These are phyloP conservation scores for Torymus auratus DNA, from an alignment of 2,888 invertebrate genomes.

Conservation along the genomic window DNA sequence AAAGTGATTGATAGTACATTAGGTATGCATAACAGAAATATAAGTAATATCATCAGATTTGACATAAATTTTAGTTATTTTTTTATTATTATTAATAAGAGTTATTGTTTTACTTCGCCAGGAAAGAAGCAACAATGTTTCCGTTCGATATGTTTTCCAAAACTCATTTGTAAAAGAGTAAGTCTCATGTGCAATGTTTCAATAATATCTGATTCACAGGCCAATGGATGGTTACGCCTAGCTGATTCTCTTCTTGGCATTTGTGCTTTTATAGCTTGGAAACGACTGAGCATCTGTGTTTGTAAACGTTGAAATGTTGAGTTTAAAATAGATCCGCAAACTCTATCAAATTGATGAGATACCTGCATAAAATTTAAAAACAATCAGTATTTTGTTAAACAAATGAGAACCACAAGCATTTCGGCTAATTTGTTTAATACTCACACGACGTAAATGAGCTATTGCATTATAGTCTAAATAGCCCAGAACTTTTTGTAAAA, in stretches of 20 bases:
- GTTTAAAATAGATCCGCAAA: constrained; percentile 88
- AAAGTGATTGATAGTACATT: constrained; percentile 58
- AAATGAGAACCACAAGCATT: constrained; percentile 3
- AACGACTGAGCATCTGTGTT: constrained; percentile 89
- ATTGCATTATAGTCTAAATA: constrained; percentile 87
- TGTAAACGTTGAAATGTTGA: constrained; percentile 91
- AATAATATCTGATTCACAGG: constrained; percentile 94
- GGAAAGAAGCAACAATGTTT: constrained; percentile 97
- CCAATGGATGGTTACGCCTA: constrained; percentile 91
- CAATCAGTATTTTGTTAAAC: constrained; percentile 1
- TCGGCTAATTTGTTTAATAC: constrained; percentile 66
- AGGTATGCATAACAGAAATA: constrained; percentile 7
- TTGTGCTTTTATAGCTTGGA: constrained; percentile 91
- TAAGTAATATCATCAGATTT: no score
- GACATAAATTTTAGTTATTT: no score
- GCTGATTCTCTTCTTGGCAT: constrained; percentile 96
- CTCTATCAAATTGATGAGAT: constrained; percentile 87
- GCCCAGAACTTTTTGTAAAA: constrained; percentile 87
- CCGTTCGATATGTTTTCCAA: constrained; percentile 95
- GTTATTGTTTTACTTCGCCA: constrained; percentile 85
- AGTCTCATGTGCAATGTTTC: constrained; percentile 95
- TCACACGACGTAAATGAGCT: constrained; percentile 88
- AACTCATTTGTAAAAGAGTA: constrained; percentile 94
- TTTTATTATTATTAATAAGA: no score
- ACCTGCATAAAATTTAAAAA: constrained; percentile 80